These are phyloP conservation scores for Phataginus tetradactyla DNA, from an alignment of 2,797 vertebrate species.

Conservation along the genomic window DNA sequence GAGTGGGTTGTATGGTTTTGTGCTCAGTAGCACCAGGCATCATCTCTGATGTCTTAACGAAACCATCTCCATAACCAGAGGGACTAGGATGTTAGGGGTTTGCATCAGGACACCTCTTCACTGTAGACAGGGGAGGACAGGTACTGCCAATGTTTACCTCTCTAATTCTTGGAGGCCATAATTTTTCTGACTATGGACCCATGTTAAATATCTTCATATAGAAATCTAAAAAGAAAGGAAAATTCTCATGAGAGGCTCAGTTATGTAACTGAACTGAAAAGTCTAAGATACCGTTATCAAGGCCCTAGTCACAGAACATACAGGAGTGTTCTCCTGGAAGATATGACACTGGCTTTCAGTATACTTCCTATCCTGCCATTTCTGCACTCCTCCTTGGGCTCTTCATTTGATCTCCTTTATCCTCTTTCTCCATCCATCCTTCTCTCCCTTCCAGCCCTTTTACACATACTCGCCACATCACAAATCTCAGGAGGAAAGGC, in stretches of 20 bases:
- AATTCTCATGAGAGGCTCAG: not conserved
- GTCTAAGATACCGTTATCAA: not conserved
- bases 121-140: fast-evolving
- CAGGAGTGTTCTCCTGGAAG: fast-evolving
- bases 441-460: not conserved
- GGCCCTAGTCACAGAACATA: not conserved
- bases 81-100: not conserved
- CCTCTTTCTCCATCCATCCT: not conserved
- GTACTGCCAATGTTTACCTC: not conserved
- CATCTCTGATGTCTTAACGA: not conserved
- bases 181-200: not conserved
- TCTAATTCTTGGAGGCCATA: not conserved
- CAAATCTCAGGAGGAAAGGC: not conserved
- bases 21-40: not conserved
- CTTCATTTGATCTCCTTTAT: not conserved
- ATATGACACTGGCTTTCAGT: not conserved
- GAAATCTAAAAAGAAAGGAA: not conserved
- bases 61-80: not conserved
- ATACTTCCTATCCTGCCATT: not conserved
- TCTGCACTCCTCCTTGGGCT: not conserved
- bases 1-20: not conserved
- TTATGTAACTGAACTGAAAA: not conserved
- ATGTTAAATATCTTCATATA: not conserved
- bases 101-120: not conserved
- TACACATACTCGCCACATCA: not conserved